Evolutionary conservation across 2,888 invertebrate genomes (phyloP).

Genomic region (Cerceris rybyensis): DNA sequence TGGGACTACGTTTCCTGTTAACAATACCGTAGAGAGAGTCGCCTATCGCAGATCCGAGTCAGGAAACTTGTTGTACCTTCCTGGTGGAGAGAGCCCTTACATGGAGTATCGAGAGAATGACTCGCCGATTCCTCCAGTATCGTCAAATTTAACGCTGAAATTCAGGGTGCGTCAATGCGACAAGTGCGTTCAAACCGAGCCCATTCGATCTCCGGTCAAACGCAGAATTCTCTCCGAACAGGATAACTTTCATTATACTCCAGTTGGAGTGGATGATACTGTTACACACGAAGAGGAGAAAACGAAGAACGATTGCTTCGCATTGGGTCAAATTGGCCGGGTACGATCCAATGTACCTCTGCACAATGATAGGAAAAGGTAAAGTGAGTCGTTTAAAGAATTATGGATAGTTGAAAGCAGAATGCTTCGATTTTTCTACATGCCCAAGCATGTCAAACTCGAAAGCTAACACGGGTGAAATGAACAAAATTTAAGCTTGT

Average conservation of each 20-base stretch:
- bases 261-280: conserved; percentile 63
- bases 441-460: too few relatives aligned
- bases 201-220: conserved; percentile 77
- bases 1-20: conserved; percentile 89
- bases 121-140: conserved; percentile 83
- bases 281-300: conserved; percentile 61
- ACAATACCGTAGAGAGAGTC: conserved; percentile 85
- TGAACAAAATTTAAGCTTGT: neutral
- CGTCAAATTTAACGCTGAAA: conserved; percentile 83
- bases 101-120: conserved; percentile 81
- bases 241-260: conserved; percentile 75
- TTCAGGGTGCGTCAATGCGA: conserved; percentile 86
- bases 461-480: too few relatives aligned
- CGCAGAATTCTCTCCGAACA: conserved; percentile 78
- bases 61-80: conserved; percentile 78
- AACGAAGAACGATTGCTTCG: conserved; percentile 74
- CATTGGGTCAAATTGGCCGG: conserved; percentile 73
- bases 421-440: conserved; percentile 14
- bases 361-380: conserved; percentile 80
- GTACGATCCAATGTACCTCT: conserved; percentile 73
- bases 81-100: conserved; percentile 81
- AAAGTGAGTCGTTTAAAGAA: conserved; percentile 37
- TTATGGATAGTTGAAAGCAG: neutral
- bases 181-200: conserved; percentile 81
- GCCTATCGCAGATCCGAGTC: conserved; percentile 86